These are phyloP conservation scores for Gisinianus flammeolus DNA, from an alignment of 2,888 invertebrate species.

Conservation along the genomic window DNA sequence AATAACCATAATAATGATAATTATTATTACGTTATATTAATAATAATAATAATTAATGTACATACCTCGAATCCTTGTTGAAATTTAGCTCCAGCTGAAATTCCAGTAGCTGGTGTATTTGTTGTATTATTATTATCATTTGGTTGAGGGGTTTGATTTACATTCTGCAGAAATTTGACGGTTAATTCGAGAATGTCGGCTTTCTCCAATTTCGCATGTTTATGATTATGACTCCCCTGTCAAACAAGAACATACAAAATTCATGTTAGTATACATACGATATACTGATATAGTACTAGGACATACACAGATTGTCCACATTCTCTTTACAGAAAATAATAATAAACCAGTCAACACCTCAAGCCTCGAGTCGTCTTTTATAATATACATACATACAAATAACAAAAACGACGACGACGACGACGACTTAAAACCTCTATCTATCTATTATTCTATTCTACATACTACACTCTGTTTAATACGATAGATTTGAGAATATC, in stretches of 20 bases:
- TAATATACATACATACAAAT: too few species aligned
- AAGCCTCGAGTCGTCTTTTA: background rate
- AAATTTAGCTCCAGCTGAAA: conserved; percentile 11
- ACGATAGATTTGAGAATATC: too few species aligned
- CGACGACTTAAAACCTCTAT: too few species aligned
- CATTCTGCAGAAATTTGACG: conserved; percentile 33
- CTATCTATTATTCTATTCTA: too few species aligned
- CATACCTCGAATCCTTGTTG: conserved; percentile 34
- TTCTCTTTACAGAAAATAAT: too few species aligned
- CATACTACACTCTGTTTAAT: too few species aligned
- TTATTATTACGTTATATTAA: background rate
- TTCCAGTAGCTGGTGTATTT: background rate
- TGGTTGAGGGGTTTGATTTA: background rate
- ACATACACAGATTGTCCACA: too few species aligned
- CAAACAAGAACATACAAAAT: background rate
- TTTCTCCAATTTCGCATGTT: conserved; percentile 43
- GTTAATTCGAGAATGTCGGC: conserved; percentile 43
- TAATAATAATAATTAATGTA: too few species aligned
- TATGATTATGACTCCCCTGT: conserved; percentile 41
- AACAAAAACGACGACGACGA: too few species aligned
- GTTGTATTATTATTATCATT: conserved; percentile 6
- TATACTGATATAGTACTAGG: too few species aligned
- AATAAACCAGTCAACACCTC: background rate
- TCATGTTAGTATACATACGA: background rate
- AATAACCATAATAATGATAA: background rate